phyloP scores from a whole-genome alignment of 2,113 vertebrate genomes.

The Peromyscus maniculatus region DNA sequence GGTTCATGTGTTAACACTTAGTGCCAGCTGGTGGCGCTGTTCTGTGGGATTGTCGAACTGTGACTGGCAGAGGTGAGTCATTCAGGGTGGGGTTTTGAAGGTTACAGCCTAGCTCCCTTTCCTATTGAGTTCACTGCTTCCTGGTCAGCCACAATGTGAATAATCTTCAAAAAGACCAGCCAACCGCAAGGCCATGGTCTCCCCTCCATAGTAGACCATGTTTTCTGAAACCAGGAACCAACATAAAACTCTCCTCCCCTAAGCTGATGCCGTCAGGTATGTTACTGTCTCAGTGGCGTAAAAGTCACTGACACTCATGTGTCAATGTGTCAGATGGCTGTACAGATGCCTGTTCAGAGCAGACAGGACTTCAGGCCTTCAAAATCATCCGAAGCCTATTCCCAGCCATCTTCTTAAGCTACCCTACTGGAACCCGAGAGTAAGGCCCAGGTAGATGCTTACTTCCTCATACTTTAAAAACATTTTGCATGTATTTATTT shows the following conservation, averaged over 20 bases:
- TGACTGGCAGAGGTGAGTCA: neutral
- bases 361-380: neutral
- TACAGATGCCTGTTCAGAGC: neutral
- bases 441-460: neutral
- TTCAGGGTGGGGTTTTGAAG: neutral
- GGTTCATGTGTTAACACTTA: neutral
- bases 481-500: neutral
- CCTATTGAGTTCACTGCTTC: neutral
- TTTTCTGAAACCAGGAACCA: neutral
- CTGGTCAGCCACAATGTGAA: neutral
- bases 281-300: neutral
- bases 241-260: neutral
- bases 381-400: neutral
- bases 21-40: neutral
- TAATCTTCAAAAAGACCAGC: neutral
- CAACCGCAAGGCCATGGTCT: no score
- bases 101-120: neutral
- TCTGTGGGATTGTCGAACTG: neutral
- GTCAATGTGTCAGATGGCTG: neutral
- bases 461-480: neutral
- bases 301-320: neutral
- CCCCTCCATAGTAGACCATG: neutral
- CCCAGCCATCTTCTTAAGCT: neutral
- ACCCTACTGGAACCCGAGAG: slow-evolving; percentile 11
- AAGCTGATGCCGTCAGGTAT: neutral